Base-by-base conservation (phyloP, 2,797 vertebrate species). In the Hydrocynus forskahlii region DNA sequence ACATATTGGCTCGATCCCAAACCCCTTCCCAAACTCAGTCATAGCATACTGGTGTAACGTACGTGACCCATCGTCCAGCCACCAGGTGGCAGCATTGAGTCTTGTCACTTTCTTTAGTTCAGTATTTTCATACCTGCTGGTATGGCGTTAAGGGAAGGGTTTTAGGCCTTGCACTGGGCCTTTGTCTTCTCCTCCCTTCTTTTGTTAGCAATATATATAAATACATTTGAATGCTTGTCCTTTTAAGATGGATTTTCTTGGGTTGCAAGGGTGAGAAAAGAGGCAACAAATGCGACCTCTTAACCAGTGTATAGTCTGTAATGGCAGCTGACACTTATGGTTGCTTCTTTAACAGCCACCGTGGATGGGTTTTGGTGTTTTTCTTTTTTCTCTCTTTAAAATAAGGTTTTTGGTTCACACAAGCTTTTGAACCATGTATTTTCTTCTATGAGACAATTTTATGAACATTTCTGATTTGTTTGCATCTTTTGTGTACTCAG, bases 131-230 rank as follows among this genome's bases (percentile, higher is more conserved):
- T 13, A 21, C 40, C 43, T 9, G 38, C 48, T 16, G 19, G 17
- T 38, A n/a, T 76, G 16, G 16, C 35, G 23, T 57, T 35, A 10
- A 35, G 6, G 50, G 6, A 70, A 16, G 5, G 12, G 29, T 7
- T 68, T 52, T 60, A 16, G 29, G n/a, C 40, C 55, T 50, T 8
- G 2, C 19, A 60, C 60, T 66, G n/a, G 14, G 9, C 68, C n/a
- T 79, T 87, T 84, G 87, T 86, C 76, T 68, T 48, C 72, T 69
- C 62, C 59, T 75, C 82, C 72, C 69, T 85, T 76, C 77, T 73
- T 88, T 87, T 66, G 54, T 84, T 86, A 93, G 91, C 91, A 93
- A 94, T 93, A 94, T 68, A 80, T 50, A 50, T 50, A 50, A 50
- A 50, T 75, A 81, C 6, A 76, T 16, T 75, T 35, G 38, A 25